These are phyloP conservation scores for Pristionchus maxplancki DNA, from an alignment of 2,888 invertebrate genomes.

Conservation along the genomic window DNA sequence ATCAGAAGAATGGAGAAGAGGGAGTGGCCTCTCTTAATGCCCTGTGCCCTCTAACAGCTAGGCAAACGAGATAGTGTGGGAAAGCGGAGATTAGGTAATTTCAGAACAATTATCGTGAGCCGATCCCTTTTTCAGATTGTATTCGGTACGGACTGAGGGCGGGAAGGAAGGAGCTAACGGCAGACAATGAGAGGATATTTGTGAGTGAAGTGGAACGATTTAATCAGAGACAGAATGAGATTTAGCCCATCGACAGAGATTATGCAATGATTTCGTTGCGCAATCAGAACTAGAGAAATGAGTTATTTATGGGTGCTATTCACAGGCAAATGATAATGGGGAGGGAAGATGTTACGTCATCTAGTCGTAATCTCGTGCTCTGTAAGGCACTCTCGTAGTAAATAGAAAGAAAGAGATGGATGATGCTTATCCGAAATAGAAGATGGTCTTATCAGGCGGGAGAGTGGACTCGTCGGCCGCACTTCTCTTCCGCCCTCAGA, in stretches of 20 bases:
- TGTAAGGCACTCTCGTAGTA: not conserved
- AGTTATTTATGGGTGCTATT: not conserved
- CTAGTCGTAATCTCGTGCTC: not conserved
- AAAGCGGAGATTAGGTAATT: not conserved
- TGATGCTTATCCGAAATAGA: too few relatives aligned
- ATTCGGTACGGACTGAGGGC: constrained; percentile 36
- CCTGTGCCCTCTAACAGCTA: not conserved
- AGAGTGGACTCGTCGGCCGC: constrained; percentile 48
- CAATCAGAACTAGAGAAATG: not conserved
- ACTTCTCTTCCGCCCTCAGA: constrained; percentile 40
- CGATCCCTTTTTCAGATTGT: constrained; percentile 16
- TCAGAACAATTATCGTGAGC: not conserved
- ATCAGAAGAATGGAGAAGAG: not conserved
- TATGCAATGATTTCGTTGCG: not conserved
- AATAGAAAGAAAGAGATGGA: too few relatives aligned
- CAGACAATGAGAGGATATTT: constrained; percentile 12
- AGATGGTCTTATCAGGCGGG: not conserved
- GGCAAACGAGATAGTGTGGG: not conserved
- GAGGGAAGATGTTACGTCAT: not conserved
- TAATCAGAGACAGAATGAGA: not conserved
- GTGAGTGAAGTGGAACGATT: not conserved
- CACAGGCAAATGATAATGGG: not conserved
- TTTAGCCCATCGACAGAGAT: not conserved
- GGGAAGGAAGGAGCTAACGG: constrained; percentile 3
- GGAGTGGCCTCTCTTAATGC: not conserved